Conservation (phyloP, 2,888 invertebrate genomes). For the Sipha maydis region DNA sequence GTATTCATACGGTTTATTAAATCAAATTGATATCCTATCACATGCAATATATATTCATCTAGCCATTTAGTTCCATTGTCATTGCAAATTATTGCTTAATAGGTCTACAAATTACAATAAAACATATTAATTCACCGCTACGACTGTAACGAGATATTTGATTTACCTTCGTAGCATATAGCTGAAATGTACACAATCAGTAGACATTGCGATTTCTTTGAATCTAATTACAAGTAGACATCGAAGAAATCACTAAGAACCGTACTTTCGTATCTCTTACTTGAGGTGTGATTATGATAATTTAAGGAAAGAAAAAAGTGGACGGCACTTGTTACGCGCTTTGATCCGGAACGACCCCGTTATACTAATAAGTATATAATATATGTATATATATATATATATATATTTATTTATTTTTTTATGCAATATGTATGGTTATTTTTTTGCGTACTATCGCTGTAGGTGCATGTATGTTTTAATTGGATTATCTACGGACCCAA, state of each 20-base stretch:
- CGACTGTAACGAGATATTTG: constrained; percentile 40
- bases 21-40: neutral
- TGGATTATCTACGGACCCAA: constrained; percentile 45
- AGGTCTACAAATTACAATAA: neutral
- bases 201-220: constrained; percentile 30
- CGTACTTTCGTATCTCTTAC: constrained; percentile 30
- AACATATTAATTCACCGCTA: neutral
- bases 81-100: neutral
- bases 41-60: neutral
- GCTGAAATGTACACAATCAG: neutral
- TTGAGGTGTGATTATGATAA: constrained; percentile 44
- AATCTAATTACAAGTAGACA: constrained; percentile 15
- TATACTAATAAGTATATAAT: neutral
- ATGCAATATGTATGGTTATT: constrained; percentile 25
- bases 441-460: constrained; percentile 5
- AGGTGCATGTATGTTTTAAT: constrained; percentile 25
- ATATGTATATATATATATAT: neutral
- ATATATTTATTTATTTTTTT: neutral
- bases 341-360: constrained; percentile 47
- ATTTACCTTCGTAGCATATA: neutral
- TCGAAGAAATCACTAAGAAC: constrained; percentile 39
- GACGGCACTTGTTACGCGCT: constrained; percentile 47
- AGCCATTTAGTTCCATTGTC: constrained; percentile 14
- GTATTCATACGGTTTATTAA: neutral
- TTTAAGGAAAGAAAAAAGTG: constrained; percentile 42